These are phyloP conservation scores for Toxonevra muliebris DNA, from an alignment of 2,888 invertebrate genomes.

Conservation along the genomic window DNA sequence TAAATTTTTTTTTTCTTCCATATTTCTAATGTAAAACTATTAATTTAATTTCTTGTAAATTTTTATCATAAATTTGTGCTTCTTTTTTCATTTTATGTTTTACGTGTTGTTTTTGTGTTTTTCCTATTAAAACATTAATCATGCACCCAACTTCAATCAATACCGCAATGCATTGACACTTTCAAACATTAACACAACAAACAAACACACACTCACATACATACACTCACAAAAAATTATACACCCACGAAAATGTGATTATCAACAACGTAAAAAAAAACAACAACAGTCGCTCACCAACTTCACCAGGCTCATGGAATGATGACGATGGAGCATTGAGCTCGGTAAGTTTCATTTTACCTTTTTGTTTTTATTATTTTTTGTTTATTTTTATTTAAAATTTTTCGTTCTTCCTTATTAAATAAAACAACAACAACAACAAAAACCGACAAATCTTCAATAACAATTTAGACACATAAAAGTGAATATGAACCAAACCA, in stretches of 20 bases:
- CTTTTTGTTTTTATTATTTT: constrained; percentile 2
- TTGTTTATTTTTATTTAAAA: constrained; percentile 8
- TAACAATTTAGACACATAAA: constrained; percentile 53
- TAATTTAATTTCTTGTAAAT: constrained; percentile 38
- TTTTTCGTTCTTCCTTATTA: constrained; percentile 13
- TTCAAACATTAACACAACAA: constrained; percentile 28
- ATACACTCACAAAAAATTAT: constrained; percentile 32
- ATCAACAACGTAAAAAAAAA: constrained; percentile 15
- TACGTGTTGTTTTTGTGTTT: constrained; percentile 48
- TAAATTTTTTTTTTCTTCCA: too few relatives aligned
- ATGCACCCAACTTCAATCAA: constrained; percentile 43
- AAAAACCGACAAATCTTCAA: not conserved
- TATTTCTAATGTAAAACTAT: too few relatives aligned
- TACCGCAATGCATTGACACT: constrained; percentile 27
- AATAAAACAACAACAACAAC: too few relatives aligned
- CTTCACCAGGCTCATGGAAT: constrained; percentile 64
- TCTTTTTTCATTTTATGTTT: constrained; percentile 45
- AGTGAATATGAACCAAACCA: constrained; percentile 55
- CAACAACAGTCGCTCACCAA: constrained; percentile 60
- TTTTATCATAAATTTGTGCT: constrained; percentile 11
- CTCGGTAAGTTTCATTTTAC: constrained; percentile 54
- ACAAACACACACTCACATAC: constrained; percentile 25
- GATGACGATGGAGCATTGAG: constrained; percentile 63
- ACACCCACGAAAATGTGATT: constrained; percentile 1
- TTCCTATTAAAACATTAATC: constrained; percentile 50